phyloP scores from a whole-genome alignment of 2,888 invertebrate species.

The Apamea epomidion region DNA sequence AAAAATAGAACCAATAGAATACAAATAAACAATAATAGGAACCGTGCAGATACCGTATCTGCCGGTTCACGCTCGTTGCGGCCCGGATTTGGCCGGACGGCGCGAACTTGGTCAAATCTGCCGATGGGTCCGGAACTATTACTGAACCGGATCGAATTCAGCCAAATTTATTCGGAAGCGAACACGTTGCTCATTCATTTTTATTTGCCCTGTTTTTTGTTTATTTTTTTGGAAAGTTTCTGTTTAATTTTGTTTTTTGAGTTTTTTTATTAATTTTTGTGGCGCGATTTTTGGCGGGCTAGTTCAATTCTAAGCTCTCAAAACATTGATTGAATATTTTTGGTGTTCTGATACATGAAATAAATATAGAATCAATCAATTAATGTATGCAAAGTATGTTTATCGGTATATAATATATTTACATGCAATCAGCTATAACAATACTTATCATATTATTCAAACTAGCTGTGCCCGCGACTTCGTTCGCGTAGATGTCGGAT shows the following conservation, averaged over 20 bases:
- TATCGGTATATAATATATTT: not conserved
- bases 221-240: slow-evolving; percentile 19
- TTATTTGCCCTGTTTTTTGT: slow-evolving; percentile 12
- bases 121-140: slow-evolving; percentile 68
- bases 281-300: not conserved
- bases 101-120: slow-evolving; percentile 75
- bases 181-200: slow-evolving; percentile 52
- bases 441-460: not conserved
- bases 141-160: slow-evolving; percentile 68
- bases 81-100: slow-evolving; percentile 67
- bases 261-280: slow-evolving; percentile 11
- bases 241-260: slow-evolving; percentile 25
- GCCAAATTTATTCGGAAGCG: slow-evolving; percentile 69
- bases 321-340: too few species aligned
- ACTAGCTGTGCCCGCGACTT: too few species aligned
- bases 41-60: slow-evolving; percentile 57
- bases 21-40: slow-evolving; percentile 46
- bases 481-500: too few species aligned
- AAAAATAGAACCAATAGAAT: slow-evolving; percentile 19
- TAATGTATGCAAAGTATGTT: not conserved
- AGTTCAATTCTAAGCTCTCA: not conserved
- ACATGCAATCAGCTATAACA: not conserved
- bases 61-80: slow-evolving; percentile 41
- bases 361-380: not conserved
- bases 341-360: not conserved